Evolutionary conservation across 2,113 vertebrate genomes (phyloP), one percentile per base, ranked within the genome.

Genomic region (Pycnonotus jocosus): DNA sequence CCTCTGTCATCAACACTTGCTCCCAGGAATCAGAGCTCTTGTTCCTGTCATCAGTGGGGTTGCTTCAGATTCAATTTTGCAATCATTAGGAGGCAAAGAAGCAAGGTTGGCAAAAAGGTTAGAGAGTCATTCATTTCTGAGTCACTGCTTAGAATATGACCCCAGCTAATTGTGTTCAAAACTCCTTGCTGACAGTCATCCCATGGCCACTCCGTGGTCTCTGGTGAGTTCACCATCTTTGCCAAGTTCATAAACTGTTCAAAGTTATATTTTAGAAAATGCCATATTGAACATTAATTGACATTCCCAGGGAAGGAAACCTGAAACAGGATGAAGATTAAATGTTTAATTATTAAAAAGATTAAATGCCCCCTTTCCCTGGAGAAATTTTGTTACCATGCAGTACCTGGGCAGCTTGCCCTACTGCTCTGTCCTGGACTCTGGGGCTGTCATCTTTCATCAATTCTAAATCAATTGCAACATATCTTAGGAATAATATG

Each of bases 1-100:
- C 74, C 53, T 53, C 68, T 88, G 66, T 66, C 88, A 81, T 62
- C 79, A 73, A n/a, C 83, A 42, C 56, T 94, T 65, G 56, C 38
- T 94, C 92, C 88, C 68, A 79, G 83, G 73, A 83, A 64, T 83
- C 51, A 74, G 66, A 92, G 64, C 66, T 82, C 73, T 79, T 56
- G 50, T 81, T 94, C 33, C 88, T 89, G 68, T 89, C 81, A 60
- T 42, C 64, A 48, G 71, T 4, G 35, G 42, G 37, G 57, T 53
- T 81, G 88, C 89, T 81, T 87, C 73, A 74, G 57, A 70, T 80
- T 73, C 68, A 37, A 33, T 76, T 88, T 72, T 64, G 66, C 60
- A 90, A 33, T 77, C 78, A 40, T 94, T 80, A 73, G 35, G 62
- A 93, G 58, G 71, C 35, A 70, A 71, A 83, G 68, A 65, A 58